A percentile compares a stretch with the other conserved stretches of the same genome.
These are phyloP conservation scores for Smutsia gigantea DNA, from an alignment of 2,797 vertebrate genomes.

Conservation along the genomic window DNA sequence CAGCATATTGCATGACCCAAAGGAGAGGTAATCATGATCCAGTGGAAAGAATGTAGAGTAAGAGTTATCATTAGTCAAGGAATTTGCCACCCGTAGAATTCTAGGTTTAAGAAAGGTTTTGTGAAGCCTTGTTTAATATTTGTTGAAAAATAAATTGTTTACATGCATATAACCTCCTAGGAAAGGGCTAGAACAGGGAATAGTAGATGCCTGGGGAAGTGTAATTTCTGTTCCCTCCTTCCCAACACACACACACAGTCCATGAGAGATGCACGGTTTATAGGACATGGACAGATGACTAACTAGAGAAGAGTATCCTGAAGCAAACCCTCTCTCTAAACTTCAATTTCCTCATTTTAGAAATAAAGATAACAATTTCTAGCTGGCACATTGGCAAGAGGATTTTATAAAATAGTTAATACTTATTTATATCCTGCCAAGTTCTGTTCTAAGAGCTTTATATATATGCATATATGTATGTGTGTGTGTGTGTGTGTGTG, in stretches of 20 bases:
- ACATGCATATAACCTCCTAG: neutral
- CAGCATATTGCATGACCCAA: neutral
- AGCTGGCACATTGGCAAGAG: neutral
- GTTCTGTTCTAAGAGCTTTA: conserved; percentile 2
- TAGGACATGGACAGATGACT: neutral
- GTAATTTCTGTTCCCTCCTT: neutral
- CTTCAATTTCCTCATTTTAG: conserved; percentile 4
- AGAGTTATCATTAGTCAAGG: neutral
- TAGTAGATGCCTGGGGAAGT: neutral
- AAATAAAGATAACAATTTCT: neutral
- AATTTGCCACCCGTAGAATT: conserved; percentile 31
- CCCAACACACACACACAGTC: neutral
- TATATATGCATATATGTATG: neutral
- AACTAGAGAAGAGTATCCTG: neutral
- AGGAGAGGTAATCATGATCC: neutral
- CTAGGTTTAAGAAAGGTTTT: neutral
- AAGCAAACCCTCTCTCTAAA: neutral
- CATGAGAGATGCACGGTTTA: neutral
- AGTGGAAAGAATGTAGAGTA: neutral
- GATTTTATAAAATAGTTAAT: neutral
- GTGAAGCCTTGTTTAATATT: conserved; percentile 8
- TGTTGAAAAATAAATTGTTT: conserved; percentile 33
- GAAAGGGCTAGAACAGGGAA: neutral
- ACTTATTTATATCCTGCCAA: neutral
- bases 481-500: too few species aligned